phyloP scores from a whole-genome alignment of 2,113 vertebrate genomes.

The Colistium nudipinnis region DNA sequence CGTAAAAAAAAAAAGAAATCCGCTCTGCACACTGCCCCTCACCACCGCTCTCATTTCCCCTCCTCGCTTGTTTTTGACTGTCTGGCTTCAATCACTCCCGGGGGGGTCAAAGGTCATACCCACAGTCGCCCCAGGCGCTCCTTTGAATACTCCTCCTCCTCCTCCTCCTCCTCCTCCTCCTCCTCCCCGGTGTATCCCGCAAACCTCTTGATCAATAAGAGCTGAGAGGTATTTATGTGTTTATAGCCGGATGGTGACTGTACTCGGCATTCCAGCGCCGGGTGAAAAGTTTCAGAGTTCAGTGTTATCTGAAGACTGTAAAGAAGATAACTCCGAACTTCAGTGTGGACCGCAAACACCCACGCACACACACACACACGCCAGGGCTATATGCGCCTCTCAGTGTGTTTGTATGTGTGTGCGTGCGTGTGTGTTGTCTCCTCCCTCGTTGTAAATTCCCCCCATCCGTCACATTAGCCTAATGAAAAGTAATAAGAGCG shows the following conservation, averaged over 20 bases:
- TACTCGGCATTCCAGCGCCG: conserved; percentile 18
- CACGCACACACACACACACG: not conserved
- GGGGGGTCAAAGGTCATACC: conserved; percentile 36
- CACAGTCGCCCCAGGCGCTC: conserved; percentile 28
- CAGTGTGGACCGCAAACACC: conserved; percentile 1
- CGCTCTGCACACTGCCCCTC: not conserved
- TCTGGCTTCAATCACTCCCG: conserved; percentile 1
- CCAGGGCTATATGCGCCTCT: not conserved
- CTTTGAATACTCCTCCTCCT: conserved; percentile 15
- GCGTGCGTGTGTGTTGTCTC: conserved; percentile 9
- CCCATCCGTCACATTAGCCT: conserved; percentile 74
- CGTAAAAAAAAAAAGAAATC: not conserved
- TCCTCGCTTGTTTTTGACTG: not conserved
- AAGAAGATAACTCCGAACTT: conserved; percentile 5
- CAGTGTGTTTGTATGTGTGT: conserved; percentile 16
- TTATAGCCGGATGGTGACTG: not conserved
- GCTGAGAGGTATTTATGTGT: conserved; percentile 14
- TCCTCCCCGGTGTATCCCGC: conserved; percentile 1
- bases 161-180: too few relatives aligned
- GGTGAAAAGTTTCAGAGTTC: conserved; percentile 14
- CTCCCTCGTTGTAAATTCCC: conserved; percentile 57
- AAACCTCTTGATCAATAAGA: conserved; percentile 25
- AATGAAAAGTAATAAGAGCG: conserved; percentile 79
- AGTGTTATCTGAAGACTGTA: conserved; percentile 23
- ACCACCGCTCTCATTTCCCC: conserved; percentile 27